Percentiles rank a stretch among this genome's conserved stretches.
Conservation (phyloP, 2,888 invertebrate genomes). For the Physocephala rufipes region DNA sequence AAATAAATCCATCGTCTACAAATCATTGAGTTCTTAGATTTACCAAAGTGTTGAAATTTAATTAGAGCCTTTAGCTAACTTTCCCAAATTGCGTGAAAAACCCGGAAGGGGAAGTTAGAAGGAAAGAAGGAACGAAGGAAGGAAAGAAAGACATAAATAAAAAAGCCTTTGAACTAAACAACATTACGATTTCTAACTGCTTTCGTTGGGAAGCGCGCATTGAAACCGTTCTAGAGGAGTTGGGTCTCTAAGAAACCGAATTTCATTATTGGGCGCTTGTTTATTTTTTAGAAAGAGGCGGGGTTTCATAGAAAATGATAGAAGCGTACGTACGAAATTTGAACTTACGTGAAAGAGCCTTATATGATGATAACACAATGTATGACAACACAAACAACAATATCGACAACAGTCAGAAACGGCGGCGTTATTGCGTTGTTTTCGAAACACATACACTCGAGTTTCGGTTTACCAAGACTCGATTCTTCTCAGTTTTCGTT, state of each 20-base stretch:
- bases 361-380: not conserved
- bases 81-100: not conserved
- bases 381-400: not conserved
- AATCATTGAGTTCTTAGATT: slow-evolving; percentile 46
- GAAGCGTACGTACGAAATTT: too few relatives aligned
- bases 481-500: not conserved
- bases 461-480: too few relatives aligned
- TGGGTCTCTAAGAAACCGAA: too few relatives aligned
- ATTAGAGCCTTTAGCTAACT: slow-evolving; percentile 55
- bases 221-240: too few relatives aligned
- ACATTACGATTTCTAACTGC: too few relatives aligned
- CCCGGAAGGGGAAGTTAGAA: not conserved
- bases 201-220: too few relatives aligned
- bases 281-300: too few relatives aligned
- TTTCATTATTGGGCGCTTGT: too few relatives aligned
- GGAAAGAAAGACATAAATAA: not conserved
- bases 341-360: not conserved
- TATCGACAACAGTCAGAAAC: slow-evolving; percentile 12
- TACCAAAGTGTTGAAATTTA: slow-evolving; percentile 58
- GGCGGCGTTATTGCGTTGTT: slow-evolving; percentile 19
- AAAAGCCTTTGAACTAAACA: too few relatives aligned
- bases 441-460: not conserved
- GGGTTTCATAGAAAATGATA: too few relatives aligned
- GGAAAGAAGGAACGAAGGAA: too few relatives aligned
- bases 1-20: slow-evolving; percentile 19